Conservation (phyloP, 2,113 vertebrate species). For the Platysternon megacephalum region DNA sequence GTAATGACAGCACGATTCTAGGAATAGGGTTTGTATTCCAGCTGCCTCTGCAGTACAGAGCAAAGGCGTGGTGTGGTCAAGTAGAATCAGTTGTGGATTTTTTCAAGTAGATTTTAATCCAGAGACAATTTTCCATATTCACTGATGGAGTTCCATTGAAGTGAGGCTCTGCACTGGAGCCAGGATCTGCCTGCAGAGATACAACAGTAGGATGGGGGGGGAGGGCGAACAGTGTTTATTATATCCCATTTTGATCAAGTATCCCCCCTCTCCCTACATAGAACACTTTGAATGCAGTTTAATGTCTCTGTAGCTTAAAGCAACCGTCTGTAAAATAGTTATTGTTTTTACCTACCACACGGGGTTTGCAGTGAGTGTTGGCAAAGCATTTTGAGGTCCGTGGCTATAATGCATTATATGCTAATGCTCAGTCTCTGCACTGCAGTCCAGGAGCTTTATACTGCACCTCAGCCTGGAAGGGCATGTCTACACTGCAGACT, state of each 20-base stretch:
- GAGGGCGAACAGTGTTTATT: background rate
- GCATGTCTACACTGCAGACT: background rate
- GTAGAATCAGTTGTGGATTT: background rate
- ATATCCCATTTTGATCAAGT: background rate
- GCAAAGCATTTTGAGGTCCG: background rate
- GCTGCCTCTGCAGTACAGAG: background rate
- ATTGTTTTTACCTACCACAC: background rate
- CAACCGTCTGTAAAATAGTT: background rate
- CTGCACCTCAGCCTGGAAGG: background rate
- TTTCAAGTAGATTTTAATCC: background rate
- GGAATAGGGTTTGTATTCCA: background rate
- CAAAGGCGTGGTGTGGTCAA: background rate
- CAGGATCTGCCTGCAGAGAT: background rate
- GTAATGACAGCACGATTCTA: background rate
- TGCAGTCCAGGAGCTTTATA: background rate
- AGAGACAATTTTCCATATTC: background rate
- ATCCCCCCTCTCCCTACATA: background rate
- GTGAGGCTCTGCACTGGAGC: accelerated
- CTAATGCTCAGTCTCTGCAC: background rate
- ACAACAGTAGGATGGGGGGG: background rate
- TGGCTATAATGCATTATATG: background rate
- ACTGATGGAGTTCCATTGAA: accelerated
- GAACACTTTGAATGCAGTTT: background rate
- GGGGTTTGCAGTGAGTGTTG: background rate
- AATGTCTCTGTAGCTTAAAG: background rate